Base-by-base conservation (phyloP, 2,113 vertebrate genomes). In the Dryoscopus gambensis region DNA sequence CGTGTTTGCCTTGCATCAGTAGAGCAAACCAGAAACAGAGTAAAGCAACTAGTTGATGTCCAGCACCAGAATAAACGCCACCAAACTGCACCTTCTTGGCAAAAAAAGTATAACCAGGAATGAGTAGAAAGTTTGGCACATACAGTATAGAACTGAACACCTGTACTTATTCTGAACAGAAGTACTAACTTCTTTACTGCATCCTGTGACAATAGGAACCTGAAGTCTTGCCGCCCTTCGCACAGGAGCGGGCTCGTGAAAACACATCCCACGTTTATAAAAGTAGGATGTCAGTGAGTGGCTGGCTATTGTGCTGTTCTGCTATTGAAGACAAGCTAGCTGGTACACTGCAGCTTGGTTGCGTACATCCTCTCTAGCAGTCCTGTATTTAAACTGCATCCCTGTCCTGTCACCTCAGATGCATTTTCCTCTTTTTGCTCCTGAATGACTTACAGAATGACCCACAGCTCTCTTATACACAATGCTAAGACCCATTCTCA, bases 231-330 rank as follows among this genome's bases (percentile, higher is more conserved):
- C 21, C 21, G 46, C 33, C 18, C 70, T 39, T 70, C 40, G 39
- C 35, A 46, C 9, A 53, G 40, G 14, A n/a, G 9, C 27, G 63
- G 55, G 13, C 49, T 44, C 42, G 12, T 89, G 37, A 67, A 37
- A 84, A 53, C 42, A 67, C 15, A 15, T 22, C 22, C 9, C 62
- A 9, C 0, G 0, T 19, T 63, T 40, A 30, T 33, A 77, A 73
- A 77, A 59, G 6, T 24, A 33, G 30, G 28, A 33, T 44, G 11
- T 33, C 10, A 9, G 14, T 47, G 22, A 74, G 50, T 69, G 35
- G 10, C 9, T 11, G 3, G 30, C n/a, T 74, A 3, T 14, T 3
- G 0, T 6, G 4, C 13, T 73, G 3, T 37, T 69, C 35, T 56
- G 7, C 27, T 49, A 0, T 1, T 35, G n/a, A 74, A 74, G 49